These are phyloP conservation scores for Pangasius sanitwongsei DNA, from an alignment of 2,797 vertebrate genomes.

Conservation along the genomic window DNA sequence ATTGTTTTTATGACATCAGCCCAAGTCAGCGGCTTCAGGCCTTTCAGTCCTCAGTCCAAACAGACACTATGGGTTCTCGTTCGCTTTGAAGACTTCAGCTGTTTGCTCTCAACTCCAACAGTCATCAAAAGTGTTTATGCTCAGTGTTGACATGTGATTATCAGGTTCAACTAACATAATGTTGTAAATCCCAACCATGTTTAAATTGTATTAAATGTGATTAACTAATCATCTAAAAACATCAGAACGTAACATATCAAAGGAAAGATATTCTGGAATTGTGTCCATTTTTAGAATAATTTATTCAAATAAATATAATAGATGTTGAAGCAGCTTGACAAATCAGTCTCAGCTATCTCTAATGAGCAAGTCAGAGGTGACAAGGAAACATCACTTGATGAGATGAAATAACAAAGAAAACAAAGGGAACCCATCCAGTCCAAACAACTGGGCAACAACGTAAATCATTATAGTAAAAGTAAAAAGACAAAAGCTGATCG, in stretches of 20 bases:
- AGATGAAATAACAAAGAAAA: neutral
- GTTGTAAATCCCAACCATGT: slow-evolving; percentile 16
- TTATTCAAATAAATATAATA: slow-evolving; percentile 21
- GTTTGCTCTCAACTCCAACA: slow-evolving; percentile 43
- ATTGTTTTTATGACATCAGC: slow-evolving; percentile 77
- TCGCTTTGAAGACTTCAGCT: slow-evolving; percentile 68
- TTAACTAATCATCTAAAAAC: neutral
- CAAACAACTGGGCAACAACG: neutral
- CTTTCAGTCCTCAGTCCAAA: slow-evolving; percentile 73
- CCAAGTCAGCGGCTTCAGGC: slow-evolving; percentile 70
- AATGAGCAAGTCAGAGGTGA: slow-evolving; percentile 4
- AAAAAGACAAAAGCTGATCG: neutral
- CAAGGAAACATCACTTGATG: neutral
- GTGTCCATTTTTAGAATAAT: neutral
- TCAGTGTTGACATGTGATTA: slow-evolving; percentile 28
- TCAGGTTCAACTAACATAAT: slow-evolving; percentile 8
- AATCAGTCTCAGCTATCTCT: neutral
- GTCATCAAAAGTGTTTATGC: slow-evolving; percentile 27
- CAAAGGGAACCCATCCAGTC: neutral
- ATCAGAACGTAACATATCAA: neutral
- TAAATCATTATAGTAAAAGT: too few species aligned
- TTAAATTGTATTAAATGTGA: slow-evolving; percentile 2
- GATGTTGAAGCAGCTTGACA: neutral
- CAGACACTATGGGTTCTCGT: slow-evolving; percentile 63
- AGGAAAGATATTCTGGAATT: neutral